These are phyloP conservation scores for Neolamprologus fasciatus DNA, from an alignment of 2,113 vertebrate genomes.

Conservation along the genomic window DNA sequence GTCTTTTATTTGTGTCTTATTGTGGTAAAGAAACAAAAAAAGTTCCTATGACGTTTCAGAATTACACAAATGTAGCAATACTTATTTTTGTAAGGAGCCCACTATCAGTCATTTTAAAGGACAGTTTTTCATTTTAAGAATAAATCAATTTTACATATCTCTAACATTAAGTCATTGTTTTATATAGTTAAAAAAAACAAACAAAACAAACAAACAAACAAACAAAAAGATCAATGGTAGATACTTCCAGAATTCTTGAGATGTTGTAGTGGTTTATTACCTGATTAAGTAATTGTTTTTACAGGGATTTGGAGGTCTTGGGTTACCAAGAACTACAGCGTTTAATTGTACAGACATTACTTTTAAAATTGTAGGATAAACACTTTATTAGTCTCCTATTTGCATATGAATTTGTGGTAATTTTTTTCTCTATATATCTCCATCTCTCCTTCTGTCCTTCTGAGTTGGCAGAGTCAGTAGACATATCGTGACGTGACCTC, in stretches of 20 bases:
- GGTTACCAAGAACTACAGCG: not conserved
- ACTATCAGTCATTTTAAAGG: not conserved
- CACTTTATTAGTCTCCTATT: not conserved
- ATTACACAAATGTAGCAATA: not conserved
- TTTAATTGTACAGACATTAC: not conserved
- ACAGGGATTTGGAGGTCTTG: not conserved
- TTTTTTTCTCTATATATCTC: not conserved
- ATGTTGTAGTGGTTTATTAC: not conserved
- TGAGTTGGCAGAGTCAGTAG: not conserved
- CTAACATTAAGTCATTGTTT: not conserved
- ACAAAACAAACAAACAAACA: not conserved
- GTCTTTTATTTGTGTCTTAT: not conserved
- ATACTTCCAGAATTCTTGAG: not conserved
- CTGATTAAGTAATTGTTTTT: not conserved
- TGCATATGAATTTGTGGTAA: not conserved
- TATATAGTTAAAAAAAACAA: not conserved
- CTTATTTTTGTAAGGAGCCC: not conserved
- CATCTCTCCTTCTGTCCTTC: not conserved
- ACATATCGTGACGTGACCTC: slow-evolving; percentile 8
- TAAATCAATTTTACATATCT: not conserved
- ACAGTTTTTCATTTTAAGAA: not conserved
- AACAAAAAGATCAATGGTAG: not conserved
- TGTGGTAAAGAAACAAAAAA: not conserved
- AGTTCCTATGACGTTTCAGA: not conserved
- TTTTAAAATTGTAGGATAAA: not conserved